Percentiles rank a stretch among this genome's conserved stretches.
Conservation (phyloP, 2,797 vertebrate species). For the Poecilia wingei region DNA sequence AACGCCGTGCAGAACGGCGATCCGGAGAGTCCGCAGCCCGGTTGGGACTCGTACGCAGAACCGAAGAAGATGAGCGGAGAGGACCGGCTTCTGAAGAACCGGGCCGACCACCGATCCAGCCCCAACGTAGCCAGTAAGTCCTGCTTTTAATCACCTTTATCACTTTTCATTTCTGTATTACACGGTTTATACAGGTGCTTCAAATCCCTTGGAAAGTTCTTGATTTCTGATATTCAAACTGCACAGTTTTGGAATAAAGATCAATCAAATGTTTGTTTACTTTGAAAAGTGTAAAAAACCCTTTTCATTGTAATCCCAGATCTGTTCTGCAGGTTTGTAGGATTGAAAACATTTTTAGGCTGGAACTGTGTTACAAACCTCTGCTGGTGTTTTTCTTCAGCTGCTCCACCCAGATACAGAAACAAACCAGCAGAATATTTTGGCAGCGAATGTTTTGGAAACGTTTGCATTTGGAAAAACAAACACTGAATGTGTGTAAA, state of each 20-base stretch:
- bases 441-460: neutral
- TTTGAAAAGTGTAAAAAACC: neutral
- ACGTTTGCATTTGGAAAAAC: neutral
- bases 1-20: constrained; percentile 93
- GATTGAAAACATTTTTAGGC: neutral
- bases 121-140: constrained; percentile 97
- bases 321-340: neutral
- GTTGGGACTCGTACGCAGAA: constrained; percentile 92
- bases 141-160: neutral
- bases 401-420: neutral
- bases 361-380: neutral
- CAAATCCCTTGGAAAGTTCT: no score
- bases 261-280: no score
- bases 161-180: neutral
- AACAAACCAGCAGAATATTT: neutral
- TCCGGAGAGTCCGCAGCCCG: constrained; percentile 91
- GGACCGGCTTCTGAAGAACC: constrained; percentile 92
- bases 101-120: constrained; percentile 95
- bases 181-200: no score
- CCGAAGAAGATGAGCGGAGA: constrained; percentile 92
- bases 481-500: neutral
- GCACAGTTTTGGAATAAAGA: no score
- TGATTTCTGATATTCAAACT: no score
- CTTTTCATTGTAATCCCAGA: neutral
- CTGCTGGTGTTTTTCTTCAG: neutral